phyloP scores from a whole-genome alignment of 2,888 invertebrate genomes.

The Sarcophaga carnaria region DNA sequence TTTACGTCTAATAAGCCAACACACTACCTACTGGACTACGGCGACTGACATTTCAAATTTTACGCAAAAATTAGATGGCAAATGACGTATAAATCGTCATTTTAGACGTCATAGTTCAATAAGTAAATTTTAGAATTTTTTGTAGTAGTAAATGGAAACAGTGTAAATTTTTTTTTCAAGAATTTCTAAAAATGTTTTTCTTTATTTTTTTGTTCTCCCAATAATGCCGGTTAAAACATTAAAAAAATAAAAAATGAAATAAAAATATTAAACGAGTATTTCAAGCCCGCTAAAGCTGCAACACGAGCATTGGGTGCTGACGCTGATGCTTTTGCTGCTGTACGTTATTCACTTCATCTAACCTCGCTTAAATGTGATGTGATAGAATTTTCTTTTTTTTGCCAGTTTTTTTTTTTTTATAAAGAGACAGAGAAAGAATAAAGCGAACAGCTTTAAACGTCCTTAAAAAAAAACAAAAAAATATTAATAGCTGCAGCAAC shows the following conservation, averaged over 20 bases:
- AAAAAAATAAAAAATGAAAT: slow-evolving; percentile 31
- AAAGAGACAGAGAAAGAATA: background rate
- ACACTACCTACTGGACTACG: no score
- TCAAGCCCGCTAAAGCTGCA: background rate
- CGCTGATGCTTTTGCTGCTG: background rate
- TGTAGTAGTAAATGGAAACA: background rate
- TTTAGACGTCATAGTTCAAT: no score
- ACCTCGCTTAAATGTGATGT: background rate
- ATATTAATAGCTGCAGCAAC: background rate
- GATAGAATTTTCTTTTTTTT: background rate
- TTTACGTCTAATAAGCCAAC: no score
- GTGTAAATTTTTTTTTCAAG: background rate
- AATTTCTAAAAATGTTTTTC: background rate
- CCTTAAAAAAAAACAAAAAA: background rate
- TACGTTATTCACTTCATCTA: background rate
- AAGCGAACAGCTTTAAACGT: background rate
- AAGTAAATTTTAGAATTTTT: no score
- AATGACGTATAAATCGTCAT: no score
- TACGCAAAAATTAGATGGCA: no score
- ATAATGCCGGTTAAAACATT: slow-evolving; percentile 38
- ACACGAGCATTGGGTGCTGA: slow-evolving; percentile 28
- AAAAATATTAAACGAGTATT: slow-evolving; percentile 6
- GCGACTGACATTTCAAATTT: no score
- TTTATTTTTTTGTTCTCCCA: background rate
- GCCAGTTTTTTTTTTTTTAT: background rate